phyloP scores from a whole-genome alignment of 1,140 invertebrate genomes.

The Agrilus planipennis region DNA sequence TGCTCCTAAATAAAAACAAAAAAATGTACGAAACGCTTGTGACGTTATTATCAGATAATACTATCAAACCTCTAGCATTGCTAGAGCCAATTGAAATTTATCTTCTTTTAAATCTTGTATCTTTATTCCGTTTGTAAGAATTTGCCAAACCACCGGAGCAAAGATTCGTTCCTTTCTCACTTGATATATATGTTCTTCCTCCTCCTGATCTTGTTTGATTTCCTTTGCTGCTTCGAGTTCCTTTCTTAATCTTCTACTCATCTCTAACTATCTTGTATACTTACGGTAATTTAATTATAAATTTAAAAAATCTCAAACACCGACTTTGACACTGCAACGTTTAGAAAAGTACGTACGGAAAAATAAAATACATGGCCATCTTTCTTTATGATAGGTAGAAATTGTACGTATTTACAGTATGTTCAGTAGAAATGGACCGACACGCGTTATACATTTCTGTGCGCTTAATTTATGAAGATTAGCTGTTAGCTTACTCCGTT shows the following conservation, averaged over 20 bases:
- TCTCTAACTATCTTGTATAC: constrained; percentile 14
- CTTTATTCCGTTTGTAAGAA: constrained; percentile 36
- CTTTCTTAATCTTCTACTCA: constrained; percentile 23
- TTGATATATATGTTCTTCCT: constrained; percentile 24
- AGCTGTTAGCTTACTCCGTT: too few species aligned
- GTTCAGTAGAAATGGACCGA: too few species aligned
- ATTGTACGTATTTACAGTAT: background rate
- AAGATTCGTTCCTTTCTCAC: constrained; percentile 33
- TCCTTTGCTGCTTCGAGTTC: constrained; percentile 19
- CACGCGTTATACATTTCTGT: too few species aligned
- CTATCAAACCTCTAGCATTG: constrained; percentile 36
- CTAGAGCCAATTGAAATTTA: constrained; percentile 41
- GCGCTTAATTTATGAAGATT: too few species aligned
- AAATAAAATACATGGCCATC: background rate
- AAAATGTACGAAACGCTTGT: constrained; percentile 8
- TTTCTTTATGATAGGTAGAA: background rate
- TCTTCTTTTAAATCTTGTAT: constrained; percentile 46
- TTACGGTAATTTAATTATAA: constrained; percentile 3
- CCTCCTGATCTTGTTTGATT: constrained; percentile 22
- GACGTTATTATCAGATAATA: constrained; percentile 6
- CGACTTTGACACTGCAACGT: background rate
- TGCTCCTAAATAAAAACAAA: constrained; percentile 31
- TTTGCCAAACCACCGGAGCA: constrained; percentile 44
- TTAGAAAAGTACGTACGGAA: background rate
- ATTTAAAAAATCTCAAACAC: background rate